Conservation (phyloP, 2,113 vertebrate species). For the Passer montanus region DNA sequence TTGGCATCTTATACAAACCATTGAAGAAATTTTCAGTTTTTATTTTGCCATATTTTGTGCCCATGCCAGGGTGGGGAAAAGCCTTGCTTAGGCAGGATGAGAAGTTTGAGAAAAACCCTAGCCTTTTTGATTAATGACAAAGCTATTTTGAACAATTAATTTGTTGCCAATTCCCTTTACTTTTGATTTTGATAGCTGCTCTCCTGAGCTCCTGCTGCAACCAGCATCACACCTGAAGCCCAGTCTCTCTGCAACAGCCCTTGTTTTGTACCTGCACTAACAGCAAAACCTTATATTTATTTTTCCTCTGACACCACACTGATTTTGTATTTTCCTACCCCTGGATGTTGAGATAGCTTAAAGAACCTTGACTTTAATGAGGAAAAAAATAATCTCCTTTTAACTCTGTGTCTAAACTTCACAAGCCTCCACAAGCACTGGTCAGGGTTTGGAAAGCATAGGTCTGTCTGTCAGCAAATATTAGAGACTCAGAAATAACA, state of each 20-base stretch:
- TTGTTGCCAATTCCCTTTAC: not conserved
- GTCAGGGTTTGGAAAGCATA: not conserved
- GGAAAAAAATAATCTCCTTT: not conserved
- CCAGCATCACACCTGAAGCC: not conserved
- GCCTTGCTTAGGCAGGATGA: not conserved
- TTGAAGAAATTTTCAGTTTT: not conserved
- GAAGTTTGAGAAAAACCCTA: not conserved
- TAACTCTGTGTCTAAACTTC: not conserved
- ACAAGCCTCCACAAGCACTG: not conserved
- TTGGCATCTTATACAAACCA: constrained; percentile 39
- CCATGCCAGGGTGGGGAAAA: not conserved
- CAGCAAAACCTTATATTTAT: not conserved
- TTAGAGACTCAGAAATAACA: not conserved
- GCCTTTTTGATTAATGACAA: not conserved
- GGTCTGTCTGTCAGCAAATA: not conserved
- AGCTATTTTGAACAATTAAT: not conserved
- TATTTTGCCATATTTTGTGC: not conserved
- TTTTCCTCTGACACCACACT: not conserved
- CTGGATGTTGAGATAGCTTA: not conserved
- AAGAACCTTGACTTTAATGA: not conserved
- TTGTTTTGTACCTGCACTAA: not conserved
- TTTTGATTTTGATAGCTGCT: not conserved
- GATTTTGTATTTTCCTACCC: not conserved
- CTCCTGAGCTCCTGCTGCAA: not conserved
- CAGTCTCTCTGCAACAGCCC: not conserved